Evolutionary conservation across 2,113 vertebrate species (phyloP).

Genomic region (Crotalus helleri): DNA sequence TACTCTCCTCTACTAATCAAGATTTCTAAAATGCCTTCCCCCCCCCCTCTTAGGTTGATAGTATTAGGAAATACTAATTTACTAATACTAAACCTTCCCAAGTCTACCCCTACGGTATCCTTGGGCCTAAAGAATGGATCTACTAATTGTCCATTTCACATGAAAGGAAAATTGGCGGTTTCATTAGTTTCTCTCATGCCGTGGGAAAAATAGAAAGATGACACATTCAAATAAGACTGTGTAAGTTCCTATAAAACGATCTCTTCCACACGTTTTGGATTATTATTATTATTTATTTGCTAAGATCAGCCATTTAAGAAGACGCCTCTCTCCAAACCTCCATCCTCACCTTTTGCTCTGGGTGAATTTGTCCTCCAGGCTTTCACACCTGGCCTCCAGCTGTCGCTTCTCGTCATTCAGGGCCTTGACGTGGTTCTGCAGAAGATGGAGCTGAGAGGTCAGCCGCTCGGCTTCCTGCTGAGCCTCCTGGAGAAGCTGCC

Average conservation of each 20-base stretch:
- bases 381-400: conserved; percentile 67
- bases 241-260: background rate
- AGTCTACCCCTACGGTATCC: background rate
- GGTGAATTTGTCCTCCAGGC: conserved; percentile 67
- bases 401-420: conserved; percentile 65
- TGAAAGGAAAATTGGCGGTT: too few relatives aligned
- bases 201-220: background rate
- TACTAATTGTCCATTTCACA: too few relatives aligned
- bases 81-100: background rate
- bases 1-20: too few relatives aligned
- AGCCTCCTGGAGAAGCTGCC: conserved; percentile 66
- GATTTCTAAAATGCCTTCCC: too few relatives aligned
- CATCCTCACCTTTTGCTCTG: conserved; percentile 70
- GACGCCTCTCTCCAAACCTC: too few relatives aligned
- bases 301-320: background rate
- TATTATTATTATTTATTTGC: background rate
- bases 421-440: conserved; percentile 58
- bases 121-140: too few relatives aligned
- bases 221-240: background rate
- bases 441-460: conserved; percentile 43
- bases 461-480: conserved; percentile 58
- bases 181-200: background rate
- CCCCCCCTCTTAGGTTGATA: too few relatives aligned
- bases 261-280: too few relatives aligned
- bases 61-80: too few relatives aligned